Evolutionary conservation across 2,888 invertebrate species (phyloP).

Genomic region (Trichopoda pennipes): DNA sequence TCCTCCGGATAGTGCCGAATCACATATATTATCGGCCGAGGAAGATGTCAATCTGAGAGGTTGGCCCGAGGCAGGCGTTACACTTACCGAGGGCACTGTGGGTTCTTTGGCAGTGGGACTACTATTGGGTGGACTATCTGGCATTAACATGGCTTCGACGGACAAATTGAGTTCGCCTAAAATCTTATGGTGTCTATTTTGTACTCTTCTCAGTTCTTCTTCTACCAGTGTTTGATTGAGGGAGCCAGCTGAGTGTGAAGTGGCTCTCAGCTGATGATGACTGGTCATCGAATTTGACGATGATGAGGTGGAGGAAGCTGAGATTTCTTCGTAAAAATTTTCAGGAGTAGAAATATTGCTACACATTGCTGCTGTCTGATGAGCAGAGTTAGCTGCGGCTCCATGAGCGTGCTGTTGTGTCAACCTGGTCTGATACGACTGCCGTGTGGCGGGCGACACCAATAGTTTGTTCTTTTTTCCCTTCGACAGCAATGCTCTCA

Average conservation of each 20-base stretch:
- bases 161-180: constrained; percentile 93
- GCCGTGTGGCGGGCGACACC: constrained; percentile 80
- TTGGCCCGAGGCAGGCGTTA: constrained; percentile 76
- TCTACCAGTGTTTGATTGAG: constrained; percentile 88
- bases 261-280: constrained; percentile 71
- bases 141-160: constrained; percentile 95
- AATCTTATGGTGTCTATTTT: constrained; percentile 90
- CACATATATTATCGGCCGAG: constrained; percentile 83
- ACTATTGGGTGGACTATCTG: constrained; percentile 83
- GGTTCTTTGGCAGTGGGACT: constrained; percentile 78
- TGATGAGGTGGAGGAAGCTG: constrained; percentile 72
- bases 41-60: constrained; percentile 73
- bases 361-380: constrained; percentile 46
- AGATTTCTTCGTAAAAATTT: constrained; percentile 78
- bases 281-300: constrained; percentile 68
- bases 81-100: constrained; percentile 73
- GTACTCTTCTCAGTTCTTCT: constrained; percentile 91
- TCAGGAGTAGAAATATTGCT: constrained; percentile 69
- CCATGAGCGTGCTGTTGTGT: constrained; percentile 53
- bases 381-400: constrained; percentile 14
- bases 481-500: constrained; percentile 79
- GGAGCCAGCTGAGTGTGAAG: constrained; percentile 84
- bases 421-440: constrained; percentile 75
- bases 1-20: constrained; percentile 85
- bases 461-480: constrained; percentile 79